Evolutionary conservation across 2,888 invertebrate species (phyloP), one percentile per base, ranked within the genome.

Genomic region (Pegoplata infirma): DNA sequence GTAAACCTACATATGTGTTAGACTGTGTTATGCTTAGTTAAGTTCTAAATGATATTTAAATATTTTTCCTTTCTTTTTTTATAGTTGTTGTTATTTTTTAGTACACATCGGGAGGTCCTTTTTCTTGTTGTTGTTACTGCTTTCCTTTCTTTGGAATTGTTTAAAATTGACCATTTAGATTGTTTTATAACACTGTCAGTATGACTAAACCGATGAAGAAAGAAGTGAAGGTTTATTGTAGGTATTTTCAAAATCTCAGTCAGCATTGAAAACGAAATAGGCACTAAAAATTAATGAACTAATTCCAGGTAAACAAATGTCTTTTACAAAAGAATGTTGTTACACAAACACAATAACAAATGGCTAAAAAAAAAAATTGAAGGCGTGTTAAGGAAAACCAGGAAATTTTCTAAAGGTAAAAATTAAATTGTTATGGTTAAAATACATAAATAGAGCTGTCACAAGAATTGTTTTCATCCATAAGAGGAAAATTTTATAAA

Each of bases 371-470:
- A n/a, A n/a, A n/a, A 66, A 71, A 32, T 55, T 46, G 10, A 55
- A 66, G 47, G 71, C 71, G 67, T 67, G 59, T 76, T 56, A 56
- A 16, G 56, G 36, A 71, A 61, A 72, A 44, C 28, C 61, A 72
- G 49, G 40, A 67, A 17, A 51, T 12, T 61, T 56, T 32, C 21
- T 17, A 47, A 63, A 53, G 53, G 21, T 55, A 63, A 46, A 68
- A 51, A 73, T 51, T 56, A 68, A 77, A 68, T 68, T 73, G 17
- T 73, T 68, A 58, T 59, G 61, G 63, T 66, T 53, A 53, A 47
- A 59, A 61, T 5, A 46, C 58, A 64, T 73, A 73, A 78, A 73
- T 64, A 73, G 73, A 78, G 64, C 72, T 73, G 77, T 78, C 68
- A 64, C 64, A 68, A 23, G 44, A 53, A 46, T 46, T 58, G 55